A percentile compares a stretch with the other conserved stretches of the same genome.
Evolutionary conservation across 2,113 vertebrate species (phyloP).

Genomic region (Zosterops lateralis): DNA sequence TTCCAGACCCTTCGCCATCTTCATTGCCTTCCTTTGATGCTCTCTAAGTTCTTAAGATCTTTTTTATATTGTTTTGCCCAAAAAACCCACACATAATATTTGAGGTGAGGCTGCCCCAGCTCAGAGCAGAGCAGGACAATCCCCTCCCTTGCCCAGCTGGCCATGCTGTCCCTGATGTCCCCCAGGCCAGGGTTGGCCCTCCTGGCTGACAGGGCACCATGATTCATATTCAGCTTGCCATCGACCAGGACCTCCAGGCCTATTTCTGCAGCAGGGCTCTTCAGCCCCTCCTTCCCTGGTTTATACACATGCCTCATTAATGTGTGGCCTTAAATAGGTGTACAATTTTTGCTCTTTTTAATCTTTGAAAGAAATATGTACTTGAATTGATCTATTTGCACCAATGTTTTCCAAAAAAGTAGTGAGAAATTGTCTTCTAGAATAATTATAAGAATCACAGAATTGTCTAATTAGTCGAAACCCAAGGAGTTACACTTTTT

Average conservation of each 20-base stretch:
- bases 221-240: rapidly evolving
- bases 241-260: rapidly evolving
- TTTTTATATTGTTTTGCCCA: background rate
- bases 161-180: background rate
- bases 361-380: background rate
- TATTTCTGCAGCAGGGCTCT: background rate
- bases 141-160: rapidly evolving
- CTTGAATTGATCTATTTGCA: background rate
- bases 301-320: background rate
- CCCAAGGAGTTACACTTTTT: background rate
- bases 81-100: background rate
- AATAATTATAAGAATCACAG: background rate
- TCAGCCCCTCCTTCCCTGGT: background rate
- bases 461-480: background rate
- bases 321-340: background rate
- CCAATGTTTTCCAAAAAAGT: background rate
- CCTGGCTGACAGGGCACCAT: background rate
- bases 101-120: rapidly evolving
- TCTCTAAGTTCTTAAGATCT: background rate
- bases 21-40: background rate
- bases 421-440: background rate
- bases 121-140: background rate
- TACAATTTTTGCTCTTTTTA: background rate
- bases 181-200: background rate
- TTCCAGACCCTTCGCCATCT: background rate